Evolutionary conservation across 2,888 invertebrate genomes (phyloP).

Genomic region (Atherix ibis): DNA sequence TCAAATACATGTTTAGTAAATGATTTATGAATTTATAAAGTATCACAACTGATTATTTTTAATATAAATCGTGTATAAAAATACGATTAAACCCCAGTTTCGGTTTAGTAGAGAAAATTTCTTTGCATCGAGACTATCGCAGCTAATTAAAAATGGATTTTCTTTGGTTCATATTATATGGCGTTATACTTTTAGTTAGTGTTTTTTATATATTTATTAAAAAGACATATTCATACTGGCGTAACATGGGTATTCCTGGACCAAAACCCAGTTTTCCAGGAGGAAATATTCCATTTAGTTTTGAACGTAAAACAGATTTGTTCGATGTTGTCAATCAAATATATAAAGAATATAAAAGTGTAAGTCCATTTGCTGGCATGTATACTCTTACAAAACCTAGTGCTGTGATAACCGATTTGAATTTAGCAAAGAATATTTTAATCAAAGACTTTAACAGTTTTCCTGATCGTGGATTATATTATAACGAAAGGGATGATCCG

Average conservation of each 20-base stretch:
- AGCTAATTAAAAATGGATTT: too few relatives aligned
- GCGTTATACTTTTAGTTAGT: too few relatives aligned
- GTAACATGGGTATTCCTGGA: constrained; percentile 5
- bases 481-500: constrained; percentile 28
- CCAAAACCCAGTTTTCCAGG: constrained; percentile 16
- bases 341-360: constrained; percentile 19
- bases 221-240: constrained; percentile 3
- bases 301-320: constrained; percentile 8
- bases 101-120: too few relatives aligned
- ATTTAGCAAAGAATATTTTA: constrained; percentile 20
- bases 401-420: constrained; percentile 16
- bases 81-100: too few relatives aligned
- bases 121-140: too few relatives aligned
- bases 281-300: constrained; percentile 13
- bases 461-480: constrained; percentile 24
- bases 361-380: constrained; percentile 19
- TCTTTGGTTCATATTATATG: too few relatives aligned
- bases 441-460: constrained; percentile 31
- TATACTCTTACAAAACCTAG: constrained; percentile 19
- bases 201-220: constrained; percentile 1
- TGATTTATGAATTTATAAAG: too few relatives aligned
- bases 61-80: too few relatives aligned
- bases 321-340: constrained; percentile 16
- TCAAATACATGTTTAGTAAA: too few relatives aligned
- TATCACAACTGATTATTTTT: too few relatives aligned